Conservation (phyloP, 2,888 invertebrate genomes). For the Carabus problematicus region DNA sequence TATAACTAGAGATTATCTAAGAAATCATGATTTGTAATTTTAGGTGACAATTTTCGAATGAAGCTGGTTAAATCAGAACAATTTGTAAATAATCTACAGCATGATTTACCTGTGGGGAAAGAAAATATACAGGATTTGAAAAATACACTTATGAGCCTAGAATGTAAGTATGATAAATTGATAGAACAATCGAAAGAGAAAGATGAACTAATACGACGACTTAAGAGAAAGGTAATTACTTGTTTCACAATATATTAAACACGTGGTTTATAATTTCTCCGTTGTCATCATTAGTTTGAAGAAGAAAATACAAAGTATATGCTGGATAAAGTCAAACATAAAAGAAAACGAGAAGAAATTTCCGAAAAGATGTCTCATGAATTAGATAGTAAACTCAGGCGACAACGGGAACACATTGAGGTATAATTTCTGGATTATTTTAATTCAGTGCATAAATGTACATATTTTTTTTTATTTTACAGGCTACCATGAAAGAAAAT, state of each 20-base stretch:
- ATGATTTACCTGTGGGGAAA: background rate
- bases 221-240: no score
- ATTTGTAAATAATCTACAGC: background rate
- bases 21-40: background rate
- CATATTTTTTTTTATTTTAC: no score
- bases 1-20: slow-evolving; percentile 3
- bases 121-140: slow-evolving; percentile 8
- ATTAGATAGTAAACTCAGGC: slow-evolving; percentile 67
- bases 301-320: slow-evolving; percentile 71
- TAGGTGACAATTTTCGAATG: background rate
- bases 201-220: background rate
- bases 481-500: no score
- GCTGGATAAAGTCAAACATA: slow-evolving; percentile 71
- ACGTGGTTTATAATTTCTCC: no score
- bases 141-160: background rate
- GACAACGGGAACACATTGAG: slow-evolving; percentile 64
- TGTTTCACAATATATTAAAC: no score
- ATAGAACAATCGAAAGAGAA: background rate
- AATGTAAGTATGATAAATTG: slow-evolving; percentile 5
- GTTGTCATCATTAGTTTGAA: background rate
- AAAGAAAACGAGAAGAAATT: slow-evolving; percentile 68
- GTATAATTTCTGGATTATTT: no score
- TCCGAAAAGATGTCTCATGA: slow-evolving; percentile 72
- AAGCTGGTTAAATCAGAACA: background rate
- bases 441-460: no score